Base-by-base conservation (phyloP, 2,888 invertebrate species). In the Heteropelma amictum region DNA sequence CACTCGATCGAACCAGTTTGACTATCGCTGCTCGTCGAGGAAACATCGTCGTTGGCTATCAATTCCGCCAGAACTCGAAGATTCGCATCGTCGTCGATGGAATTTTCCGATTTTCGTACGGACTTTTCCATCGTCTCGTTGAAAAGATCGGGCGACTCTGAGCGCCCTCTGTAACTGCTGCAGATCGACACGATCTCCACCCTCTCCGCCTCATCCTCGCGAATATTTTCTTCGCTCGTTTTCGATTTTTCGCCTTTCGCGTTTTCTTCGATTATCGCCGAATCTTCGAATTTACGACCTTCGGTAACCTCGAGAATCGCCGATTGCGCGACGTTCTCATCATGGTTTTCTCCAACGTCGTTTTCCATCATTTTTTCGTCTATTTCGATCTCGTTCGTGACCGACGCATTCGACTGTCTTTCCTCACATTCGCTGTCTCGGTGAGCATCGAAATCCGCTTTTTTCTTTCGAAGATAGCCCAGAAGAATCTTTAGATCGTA, bases 401-500 rank as follows among this genome's bases (percentile, higher is more conserved):
- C n/a, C n/a, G n/a, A n/a, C n/a, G n/a, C n/a, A n/a, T n/a, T n/a
- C n/a, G n/a, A n/a, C n/a, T n/a, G n/a, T n/a, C n/a, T n/a, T n/a
- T n/a, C n/a, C n/a, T n/a, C n/a, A n/a, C n/a, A n/a, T n/a, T n/a
- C n/a, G n/a, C n/a, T n/a, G n/a, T n/a, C n/a, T n/a, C n/a, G n/a
- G n/a, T 49, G n/a, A 8, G 10, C 8, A 51, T 45, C 35, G 2
- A 60, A 14, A 21, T 75, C 61, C 12, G 17, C 0, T 49, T 70
- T 77, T 40, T 53, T 76, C 77, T 64, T 63, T n/a, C 75, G 76
- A 14, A 89, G 69, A 79, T 87, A 86, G 56, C 63, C 35, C 58
- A 87, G 84, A 21, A 89, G 76, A 38, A 84, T 81, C 30, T 79
- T 73, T 1, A 88, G 74, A 64, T 81, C 76, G 70, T 89, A 89